Evolutionary conservation across 2,797 vertebrate genomes (phyloP), one percentile per base, ranked within the genome.

Genomic region (Acropternis orthonyx): DNA sequence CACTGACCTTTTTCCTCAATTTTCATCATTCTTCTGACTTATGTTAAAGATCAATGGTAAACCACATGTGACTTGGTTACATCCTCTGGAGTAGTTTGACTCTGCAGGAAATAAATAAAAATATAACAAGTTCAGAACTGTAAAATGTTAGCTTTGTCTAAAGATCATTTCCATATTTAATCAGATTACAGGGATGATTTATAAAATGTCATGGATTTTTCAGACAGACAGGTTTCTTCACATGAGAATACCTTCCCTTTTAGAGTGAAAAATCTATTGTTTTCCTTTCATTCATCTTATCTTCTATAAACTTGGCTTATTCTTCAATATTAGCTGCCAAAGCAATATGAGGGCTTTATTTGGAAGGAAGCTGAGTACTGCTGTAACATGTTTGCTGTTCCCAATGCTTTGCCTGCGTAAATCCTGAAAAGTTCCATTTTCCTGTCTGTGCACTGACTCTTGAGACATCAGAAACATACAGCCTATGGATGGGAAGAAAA

Each of bases 161-260:
- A 91, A 91, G 43, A 66, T 83, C 16, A 93, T 93, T 94, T 95
- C 36, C 78, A 73, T 74, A 63, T 93, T 91, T 81, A 85, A 92
- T 83, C 55, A 74, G 37, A 66, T 30, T 63, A 43, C 5, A 59
- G 41, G 39, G 36, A 83, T 68, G 16, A 76, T 67, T 86, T 91
- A 78, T 46, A 11, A 95, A 92, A 94, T 71, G 61, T 81, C 68
- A 77, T 41, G 13, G 52, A 55, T 85, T 78, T 89, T 94, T 75
- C 51, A 92, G 88, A 48, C 71, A 93, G 88, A 72, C 39, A 54
- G 20, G 10, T 61, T 95, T 87, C 41, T 87, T 59, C n/a, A 67
- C 14, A 19, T 75, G 79, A 85, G 23, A 88, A 84, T 4, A 2
- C 41, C 12, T 54, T 88, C 32, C 24, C 6, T 44, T 58, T 83